These are phyloP conservation scores for Sciurus vulgaris DNA, from an alignment of 2,797 vertebrate genomes.

Conservation along the genomic window DNA sequence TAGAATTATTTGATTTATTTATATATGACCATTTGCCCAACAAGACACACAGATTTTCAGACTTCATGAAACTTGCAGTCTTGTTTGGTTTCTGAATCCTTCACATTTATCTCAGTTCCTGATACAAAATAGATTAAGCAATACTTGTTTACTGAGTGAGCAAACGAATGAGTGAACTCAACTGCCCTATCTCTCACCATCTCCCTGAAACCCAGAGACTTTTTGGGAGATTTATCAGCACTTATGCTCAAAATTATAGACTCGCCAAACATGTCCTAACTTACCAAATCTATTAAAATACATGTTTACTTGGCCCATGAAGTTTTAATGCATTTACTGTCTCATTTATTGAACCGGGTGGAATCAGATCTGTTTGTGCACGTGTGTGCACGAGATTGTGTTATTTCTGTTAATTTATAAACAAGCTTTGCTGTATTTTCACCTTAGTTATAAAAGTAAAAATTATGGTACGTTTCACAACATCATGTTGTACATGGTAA, in stretches of 20 bases:
- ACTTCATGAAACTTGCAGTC: neutral
- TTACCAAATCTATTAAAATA: neutral
- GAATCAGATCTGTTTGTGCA: neutral
- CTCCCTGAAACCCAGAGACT: neutral
- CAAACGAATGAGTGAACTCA: neutral
- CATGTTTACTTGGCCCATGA: neutral
- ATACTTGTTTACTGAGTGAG: neutral
- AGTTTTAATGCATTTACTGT: neutral
- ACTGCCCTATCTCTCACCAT: neutral
- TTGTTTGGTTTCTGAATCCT: neutral
- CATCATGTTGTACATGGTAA: neutral
- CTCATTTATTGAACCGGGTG: neutral
- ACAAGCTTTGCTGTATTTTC: neutral
- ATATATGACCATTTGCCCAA: neutral
- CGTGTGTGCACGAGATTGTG: too few species aligned
- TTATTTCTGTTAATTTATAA: neutral
- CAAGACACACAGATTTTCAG: neutral
- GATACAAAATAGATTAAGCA: neutral
- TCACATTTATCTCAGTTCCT: neutral
- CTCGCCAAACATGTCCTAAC: neutral
- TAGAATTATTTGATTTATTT: neutral
- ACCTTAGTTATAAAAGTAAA: neutral
- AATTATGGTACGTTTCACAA: neutral
- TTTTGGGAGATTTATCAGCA: neutral
- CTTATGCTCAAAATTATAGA: neutral